Evolutionary conservation across 2,888 invertebrate species (phyloP).

Genomic region (Rhyacophila evoluta): DNA sequence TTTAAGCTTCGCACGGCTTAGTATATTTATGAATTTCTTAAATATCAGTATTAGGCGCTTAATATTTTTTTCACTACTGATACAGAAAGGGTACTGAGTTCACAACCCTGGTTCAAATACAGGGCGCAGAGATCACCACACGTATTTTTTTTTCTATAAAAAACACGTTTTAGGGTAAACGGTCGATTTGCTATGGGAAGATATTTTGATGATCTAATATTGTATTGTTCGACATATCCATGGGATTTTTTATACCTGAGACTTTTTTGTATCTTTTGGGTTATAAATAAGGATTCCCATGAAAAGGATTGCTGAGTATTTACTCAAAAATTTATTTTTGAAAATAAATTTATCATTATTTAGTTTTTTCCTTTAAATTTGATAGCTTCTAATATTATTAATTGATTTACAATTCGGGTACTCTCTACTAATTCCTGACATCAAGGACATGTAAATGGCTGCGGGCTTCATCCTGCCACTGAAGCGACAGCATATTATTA

Average conservation of each 20-base stretch:
- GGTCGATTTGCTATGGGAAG: constrained; percentile 17
- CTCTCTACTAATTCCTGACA: too few species aligned
- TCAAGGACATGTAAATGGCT: too few species aligned
- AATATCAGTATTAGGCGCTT: too few species aligned
- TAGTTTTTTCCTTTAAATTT: too few species aligned
- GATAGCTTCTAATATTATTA: too few species aligned
- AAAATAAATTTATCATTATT: too few species aligned
- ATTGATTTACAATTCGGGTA: too few species aligned
- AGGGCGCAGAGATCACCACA: background rate
- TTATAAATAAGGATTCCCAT: background rate
- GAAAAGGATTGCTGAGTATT: background rate
- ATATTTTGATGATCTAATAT: constrained; percentile 1
- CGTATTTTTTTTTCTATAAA: background rate
- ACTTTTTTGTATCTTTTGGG: background rate
- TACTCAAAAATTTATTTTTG: too few species aligned
- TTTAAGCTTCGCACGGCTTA: too few species aligned
- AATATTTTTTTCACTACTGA: background rate
- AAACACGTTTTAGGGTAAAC: constrained; percentile 4
- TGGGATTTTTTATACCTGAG: background rate
- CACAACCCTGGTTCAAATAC: constrained; percentile 1
- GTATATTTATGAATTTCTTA: too few species aligned
- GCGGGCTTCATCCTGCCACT: too few species aligned
- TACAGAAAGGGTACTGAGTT: background rate
- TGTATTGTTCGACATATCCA: background rate
- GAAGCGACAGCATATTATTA: too few species aligned